These are phyloP conservation scores for Leiothrix lutea DNA, from an alignment of 2,113 vertebrate species.

Conservation along the genomic window DNA sequence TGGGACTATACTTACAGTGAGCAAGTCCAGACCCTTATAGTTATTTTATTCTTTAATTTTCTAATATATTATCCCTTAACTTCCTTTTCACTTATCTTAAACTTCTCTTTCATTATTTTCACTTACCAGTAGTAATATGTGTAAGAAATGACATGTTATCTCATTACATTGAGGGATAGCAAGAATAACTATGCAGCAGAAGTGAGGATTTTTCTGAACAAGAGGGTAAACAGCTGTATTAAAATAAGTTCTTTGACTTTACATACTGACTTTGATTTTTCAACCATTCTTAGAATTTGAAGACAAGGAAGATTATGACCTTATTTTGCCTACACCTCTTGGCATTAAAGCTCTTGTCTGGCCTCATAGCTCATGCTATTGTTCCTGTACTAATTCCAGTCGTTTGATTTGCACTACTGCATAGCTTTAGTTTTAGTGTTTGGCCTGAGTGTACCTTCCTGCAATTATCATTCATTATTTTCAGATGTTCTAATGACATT, in stretches of 20 bases:
- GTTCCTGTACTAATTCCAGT: neutral
- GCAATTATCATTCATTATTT: conserved; percentile 10
- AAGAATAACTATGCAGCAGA: conserved; percentile 12
- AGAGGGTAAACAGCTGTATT: neutral
- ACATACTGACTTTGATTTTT: neutral
- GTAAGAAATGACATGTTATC: neutral
- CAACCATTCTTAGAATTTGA: neutral
- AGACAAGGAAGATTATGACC: neutral
- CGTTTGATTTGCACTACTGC: neutral
- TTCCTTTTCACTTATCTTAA: neutral
- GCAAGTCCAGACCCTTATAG: neutral
- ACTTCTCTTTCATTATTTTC: neutral
- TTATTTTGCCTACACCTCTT: neutral
- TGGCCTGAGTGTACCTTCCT: neutral
- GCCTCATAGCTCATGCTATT: neutral
- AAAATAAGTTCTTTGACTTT: neutral
- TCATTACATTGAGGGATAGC: neutral
- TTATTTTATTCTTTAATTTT: neutral
- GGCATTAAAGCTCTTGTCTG: neutral
- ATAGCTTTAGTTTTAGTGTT: neutral
- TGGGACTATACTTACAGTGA: neutral
- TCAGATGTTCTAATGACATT: conserved; percentile 4
- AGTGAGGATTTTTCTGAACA: neutral
- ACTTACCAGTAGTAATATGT: neutral
- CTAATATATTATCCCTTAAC: neutral